Percentiles rank a stretch among this genome's conserved stretches.
Evolutionary conservation across 2,888 invertebrate species (phyloP).

Genomic region (Drosophila ezoana): DNA sequence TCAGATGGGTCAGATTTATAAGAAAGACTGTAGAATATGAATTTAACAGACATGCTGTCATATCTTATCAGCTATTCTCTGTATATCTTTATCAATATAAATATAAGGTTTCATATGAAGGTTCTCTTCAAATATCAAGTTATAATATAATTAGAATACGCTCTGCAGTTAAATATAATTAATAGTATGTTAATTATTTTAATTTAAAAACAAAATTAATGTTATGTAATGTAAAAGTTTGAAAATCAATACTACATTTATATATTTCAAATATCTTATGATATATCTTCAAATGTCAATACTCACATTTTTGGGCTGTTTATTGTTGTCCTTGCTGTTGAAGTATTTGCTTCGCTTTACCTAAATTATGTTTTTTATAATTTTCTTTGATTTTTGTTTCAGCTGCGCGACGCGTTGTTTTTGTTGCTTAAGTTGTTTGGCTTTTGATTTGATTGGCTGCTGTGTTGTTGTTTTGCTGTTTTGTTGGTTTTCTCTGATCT

Average conservation of each 20-base stretch:
- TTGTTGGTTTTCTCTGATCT: background rate
- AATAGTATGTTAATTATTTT: background rate
- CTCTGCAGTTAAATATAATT: conserved; percentile 10
- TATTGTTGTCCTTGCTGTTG: conserved; percentile 5
- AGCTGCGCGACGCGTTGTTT: conserved; percentile 21
- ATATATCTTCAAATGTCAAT: background rate
- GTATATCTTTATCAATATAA: too few species aligned
- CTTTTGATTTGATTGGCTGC: conserved; percentile 5
- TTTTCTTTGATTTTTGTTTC: conserved; percentile 1
- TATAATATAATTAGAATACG: conserved; percentile 7
- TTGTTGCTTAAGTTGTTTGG: background rate
- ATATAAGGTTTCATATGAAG: too few species aligned
- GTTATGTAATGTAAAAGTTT: too few species aligned
- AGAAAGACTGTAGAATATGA: too few species aligned
- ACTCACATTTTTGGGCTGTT: conserved; percentile 40
- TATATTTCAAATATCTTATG: background rate
- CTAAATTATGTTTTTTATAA: background rate
- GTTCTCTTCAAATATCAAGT: too few species aligned
- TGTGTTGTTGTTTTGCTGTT: conserved; percentile 9
- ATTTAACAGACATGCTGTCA: too few species aligned
- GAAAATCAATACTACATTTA: background rate
- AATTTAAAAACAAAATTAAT: too few species aligned
- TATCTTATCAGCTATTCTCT: too few species aligned
- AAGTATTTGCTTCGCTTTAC: conserved; percentile 1
- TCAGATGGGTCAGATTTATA: too few species aligned